Evolutionary conservation across 2,797 vertebrate species (phyloP), one percentile per base, ranked within the genome.

Genomic region (Podarcis siculus): DNA sequence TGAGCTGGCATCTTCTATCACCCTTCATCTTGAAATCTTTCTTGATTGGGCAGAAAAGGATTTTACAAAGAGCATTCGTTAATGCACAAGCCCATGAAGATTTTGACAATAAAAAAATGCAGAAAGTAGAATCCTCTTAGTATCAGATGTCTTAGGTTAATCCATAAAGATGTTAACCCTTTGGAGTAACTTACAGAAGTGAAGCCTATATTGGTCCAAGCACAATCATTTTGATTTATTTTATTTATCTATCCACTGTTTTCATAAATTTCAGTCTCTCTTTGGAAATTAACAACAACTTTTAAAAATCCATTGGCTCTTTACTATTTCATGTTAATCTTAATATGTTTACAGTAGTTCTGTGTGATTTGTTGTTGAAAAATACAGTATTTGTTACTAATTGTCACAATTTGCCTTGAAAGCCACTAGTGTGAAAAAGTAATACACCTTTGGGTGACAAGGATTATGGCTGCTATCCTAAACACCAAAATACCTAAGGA

Each of bases 361-460:
- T 75, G 17, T 79, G 82, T 61, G 13, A 2, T 45, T 85, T 4
- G 0, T 75, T 27, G 76, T 85, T 86, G 39, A 64, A 90, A 77
- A 35, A 79, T 17, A 72, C 8, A 12, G 17, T 79, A 30, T 79
- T 77, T 30, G 23, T 37, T 79, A 21, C 66, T 17, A 23, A 79
- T 30, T 55, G 23, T 79, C 27, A 61, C 27, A 58, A 42, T 25
- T 15, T 37, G 75, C 8, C 1, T 6, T 90, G 42, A 78, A 78
- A 85, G 15, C 30, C 75, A 86, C 67, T 37, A 55, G 7, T 76
- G 39, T 7, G 55, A 32, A 42, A 77, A 42, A 42, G 42, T 42
- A 42, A 42, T 42, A 42, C 42, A 79, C 21, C 30, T 80, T 91
- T 90, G 49, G 69, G 49, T 85, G 35, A 78, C 45, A 85, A 78